Conservation (phyloP, 2,888 invertebrate genomes). For the Acrocyrtus sp. region DNA sequence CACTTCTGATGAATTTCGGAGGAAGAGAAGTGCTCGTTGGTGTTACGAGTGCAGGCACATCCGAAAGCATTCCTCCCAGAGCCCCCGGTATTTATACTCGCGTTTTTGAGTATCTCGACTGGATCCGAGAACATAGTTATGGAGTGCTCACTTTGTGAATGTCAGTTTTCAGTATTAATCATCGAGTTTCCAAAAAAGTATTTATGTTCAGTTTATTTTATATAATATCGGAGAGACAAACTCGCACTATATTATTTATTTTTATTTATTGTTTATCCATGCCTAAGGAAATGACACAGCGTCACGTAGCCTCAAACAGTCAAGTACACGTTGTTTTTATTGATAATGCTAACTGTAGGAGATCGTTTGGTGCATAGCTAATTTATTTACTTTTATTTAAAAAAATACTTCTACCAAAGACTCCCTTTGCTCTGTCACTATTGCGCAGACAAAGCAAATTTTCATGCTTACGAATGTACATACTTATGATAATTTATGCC, state of each 20-base stretch:
- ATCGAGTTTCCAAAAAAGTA: conserved; percentile 3
- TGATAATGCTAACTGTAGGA: too few relatives aligned
- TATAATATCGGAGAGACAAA: not conserved
- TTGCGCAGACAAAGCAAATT: not conserved
- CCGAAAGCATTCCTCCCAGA: conserved; percentile 79
- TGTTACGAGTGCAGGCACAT: conserved; percentile 85
- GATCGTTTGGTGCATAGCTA: not conserved
- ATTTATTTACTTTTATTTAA: not conserved
- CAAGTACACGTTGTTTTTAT: conserved; percentile 5
- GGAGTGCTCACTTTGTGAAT: not conserved
- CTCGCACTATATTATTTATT: conserved; percentile 1
- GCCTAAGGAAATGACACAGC: conserved; percentile 19
- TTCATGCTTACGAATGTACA: too few relatives aligned
- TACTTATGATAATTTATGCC: not conserved
- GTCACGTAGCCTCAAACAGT: conserved; percentile 10
- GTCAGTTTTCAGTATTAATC: conserved; percentile 3
- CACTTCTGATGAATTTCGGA: conserved; percentile 81
- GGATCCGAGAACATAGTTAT: conserved; percentile 28
- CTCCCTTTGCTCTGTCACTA: not conserved
- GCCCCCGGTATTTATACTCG: conserved; percentile 67
- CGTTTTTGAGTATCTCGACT: conserved; percentile 34
- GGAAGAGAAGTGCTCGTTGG: conserved; percentile 85
- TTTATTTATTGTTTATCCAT: conserved; percentile 13
- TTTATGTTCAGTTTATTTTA: not conserved
- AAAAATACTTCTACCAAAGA: not conserved